Conservation (phyloP, 2,113 vertebrate genomes). For the Halcyon malimbica region DNA sequence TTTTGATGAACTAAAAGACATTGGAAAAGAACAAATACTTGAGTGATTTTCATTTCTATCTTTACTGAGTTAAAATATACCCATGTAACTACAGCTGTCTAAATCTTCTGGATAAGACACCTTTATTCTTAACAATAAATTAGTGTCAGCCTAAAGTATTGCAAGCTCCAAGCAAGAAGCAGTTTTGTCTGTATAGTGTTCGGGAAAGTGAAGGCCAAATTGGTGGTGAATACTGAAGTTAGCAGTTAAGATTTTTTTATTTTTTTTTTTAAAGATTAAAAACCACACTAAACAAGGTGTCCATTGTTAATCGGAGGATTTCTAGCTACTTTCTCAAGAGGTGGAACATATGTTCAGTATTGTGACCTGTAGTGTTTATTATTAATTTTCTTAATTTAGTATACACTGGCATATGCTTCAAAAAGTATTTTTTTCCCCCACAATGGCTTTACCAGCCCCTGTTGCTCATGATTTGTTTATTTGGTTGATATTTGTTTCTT, state of each 20-base stretch:
- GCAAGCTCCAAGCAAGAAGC: background rate
- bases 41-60: background rate
- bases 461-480: slow-evolving; percentile 44
- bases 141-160: background rate
- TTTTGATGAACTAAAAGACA: background rate
- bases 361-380: slow-evolving; percentile 1
- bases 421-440: background rate
- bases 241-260: background rate
- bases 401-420: slow-evolving; percentile 5
- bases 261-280: background rate
- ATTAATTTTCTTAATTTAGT: slow-evolving; percentile 11
- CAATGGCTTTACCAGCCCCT: background rate
- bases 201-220: background rate
- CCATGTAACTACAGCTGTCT: background rate
- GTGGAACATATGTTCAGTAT: background rate
- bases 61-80: background rate
- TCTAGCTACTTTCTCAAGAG: background rate
- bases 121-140: background rate
- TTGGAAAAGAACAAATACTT: background rate
- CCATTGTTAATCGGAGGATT: background rate
- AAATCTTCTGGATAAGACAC: background rate
- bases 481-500: slow-evolving; percentile 50
- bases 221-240: background rate
- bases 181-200: background rate
- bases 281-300: background rate